phyloP scores from a whole-genome alignment of 2,888 invertebrate genomes.

The Drosophila acutilabella region DNA sequence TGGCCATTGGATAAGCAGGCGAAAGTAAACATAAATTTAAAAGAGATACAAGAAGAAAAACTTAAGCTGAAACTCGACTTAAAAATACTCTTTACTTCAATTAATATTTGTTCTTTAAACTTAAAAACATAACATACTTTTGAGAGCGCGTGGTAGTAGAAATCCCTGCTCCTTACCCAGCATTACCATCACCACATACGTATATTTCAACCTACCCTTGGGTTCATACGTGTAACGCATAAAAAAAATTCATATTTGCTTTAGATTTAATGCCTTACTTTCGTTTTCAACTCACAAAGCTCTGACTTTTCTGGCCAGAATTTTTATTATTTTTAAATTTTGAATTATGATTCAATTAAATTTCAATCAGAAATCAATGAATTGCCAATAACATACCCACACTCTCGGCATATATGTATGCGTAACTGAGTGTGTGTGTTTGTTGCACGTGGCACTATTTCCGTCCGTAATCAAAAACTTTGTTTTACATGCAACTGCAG shows the following conservation, averaged over 20 bases:
- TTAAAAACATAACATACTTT: neutral
- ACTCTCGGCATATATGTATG: conserved; percentile 4
- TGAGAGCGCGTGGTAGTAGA: too few species aligned
- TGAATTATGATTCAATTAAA: conserved; percentile 76
- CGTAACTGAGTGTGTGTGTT: conserved; percentile 10
- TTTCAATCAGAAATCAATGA: conserved; percentile 75
- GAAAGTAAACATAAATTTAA: conserved; percentile 1
- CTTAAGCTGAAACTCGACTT: neutral
- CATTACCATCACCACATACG: too few species aligned
- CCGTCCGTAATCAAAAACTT: conserved; percentile 63
- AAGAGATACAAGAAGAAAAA: neutral
- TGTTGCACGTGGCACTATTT: conserved; percentile 58
- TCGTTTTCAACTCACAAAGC: conserved; percentile 33
- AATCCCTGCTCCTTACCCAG: too few species aligned
- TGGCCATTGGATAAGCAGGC: conserved; percentile 43
- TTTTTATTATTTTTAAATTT: conserved; percentile 18
- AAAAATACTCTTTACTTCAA: neutral
- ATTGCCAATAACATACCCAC: conserved; percentile 39
- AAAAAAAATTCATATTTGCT: conserved; percentile 2
- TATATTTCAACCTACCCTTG: neutral
- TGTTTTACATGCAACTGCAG: conserved; percentile 68
- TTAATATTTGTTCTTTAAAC: neutral
- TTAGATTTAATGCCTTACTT: conserved; percentile 46
- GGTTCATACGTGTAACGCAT: neutral
- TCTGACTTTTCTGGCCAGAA: neutral